A percentile compares a stretch with the other conserved stretches of the same genome.
phyloP scores from a whole-genome alignment of 2,113 vertebrate species.

The Irena cyanogastra region DNA sequence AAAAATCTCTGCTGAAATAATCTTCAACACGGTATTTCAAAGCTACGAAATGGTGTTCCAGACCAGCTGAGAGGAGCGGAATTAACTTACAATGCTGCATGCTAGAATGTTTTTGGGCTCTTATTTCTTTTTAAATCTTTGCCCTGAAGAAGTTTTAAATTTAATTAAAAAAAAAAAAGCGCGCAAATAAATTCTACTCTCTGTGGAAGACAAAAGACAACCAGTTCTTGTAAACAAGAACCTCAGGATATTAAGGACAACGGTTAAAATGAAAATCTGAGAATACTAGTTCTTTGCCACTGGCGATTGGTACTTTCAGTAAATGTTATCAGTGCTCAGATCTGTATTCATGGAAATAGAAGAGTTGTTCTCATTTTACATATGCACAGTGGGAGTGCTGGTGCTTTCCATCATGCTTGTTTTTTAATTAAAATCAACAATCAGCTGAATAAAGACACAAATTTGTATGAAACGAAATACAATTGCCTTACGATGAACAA shows the following conservation, averaged over 20 bases:
- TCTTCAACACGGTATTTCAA: neutral
- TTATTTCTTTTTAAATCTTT: conserved; percentile 5
- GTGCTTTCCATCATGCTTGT: conserved; percentile 36
- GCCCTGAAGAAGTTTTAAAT: conserved; percentile 8
- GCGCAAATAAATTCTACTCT: neutral
- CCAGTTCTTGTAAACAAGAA: conserved; percentile 33
- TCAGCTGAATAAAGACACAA: conserved; percentile 52
- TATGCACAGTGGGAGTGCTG: conserved; percentile 29
- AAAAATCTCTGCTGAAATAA: neutral
- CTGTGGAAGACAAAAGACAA: conserved; percentile 37
- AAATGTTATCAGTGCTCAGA: conserved; percentile 11
- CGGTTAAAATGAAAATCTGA: conserved; percentile 41
- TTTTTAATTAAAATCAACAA: conserved; percentile 66
- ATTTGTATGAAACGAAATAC: conserved; percentile 36
- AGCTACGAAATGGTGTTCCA: neutral
- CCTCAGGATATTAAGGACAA: conserved; percentile 42
- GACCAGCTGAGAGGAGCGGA: neutral
- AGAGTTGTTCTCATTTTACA: conserved; percentile 40
- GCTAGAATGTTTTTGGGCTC: neutral
- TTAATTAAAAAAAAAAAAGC: conserved; percentile 1
- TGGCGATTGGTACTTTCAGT: conserved; percentile 3
- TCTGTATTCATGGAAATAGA: conserved; percentile 12
- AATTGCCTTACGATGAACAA: neutral
- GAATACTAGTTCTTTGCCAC: neutral
- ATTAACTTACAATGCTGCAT: neutral